Evolutionary conservation across 1,140 invertebrate species (phyloP).

Genomic region (Metaphire vulgaris): DNA sequence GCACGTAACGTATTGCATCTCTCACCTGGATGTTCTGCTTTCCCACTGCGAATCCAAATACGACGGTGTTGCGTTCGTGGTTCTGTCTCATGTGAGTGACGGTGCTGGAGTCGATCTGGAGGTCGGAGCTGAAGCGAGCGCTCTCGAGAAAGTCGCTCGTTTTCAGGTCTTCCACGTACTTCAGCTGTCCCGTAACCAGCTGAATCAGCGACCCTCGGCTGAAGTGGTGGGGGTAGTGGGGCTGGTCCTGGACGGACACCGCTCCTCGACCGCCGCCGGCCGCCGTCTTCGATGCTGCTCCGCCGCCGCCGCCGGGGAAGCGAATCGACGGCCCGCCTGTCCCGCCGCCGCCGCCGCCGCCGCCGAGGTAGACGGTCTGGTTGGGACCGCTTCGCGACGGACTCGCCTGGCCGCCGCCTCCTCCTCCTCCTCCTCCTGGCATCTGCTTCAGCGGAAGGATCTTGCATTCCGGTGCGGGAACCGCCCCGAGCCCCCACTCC

Average conservation of each 20-base stretch:
- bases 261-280: no score
- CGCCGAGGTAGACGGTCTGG: background rate
- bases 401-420: background rate
- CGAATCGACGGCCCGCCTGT: background rate
- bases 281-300: background rate
- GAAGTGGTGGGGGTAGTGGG: slow-evolving; percentile 52
- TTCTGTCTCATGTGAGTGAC: slow-evolving; percentile 52
- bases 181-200: slow-evolving; percentile 65
- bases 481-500: background rate
- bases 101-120: slow-evolving; percentile 55
- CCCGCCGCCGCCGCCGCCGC: no score
- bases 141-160: slow-evolving; percentile 55
- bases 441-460: background rate
- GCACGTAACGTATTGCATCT: no score
- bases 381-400: background rate
- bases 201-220: slow-evolving; percentile 64
- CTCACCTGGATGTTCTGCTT: slow-evolving; percentile 51
- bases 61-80: slow-evolving; percentile 41
- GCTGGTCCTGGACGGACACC: background rate
- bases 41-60: slow-evolving; percentile 53
- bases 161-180: slow-evolving; percentile 66
- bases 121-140: slow-evolving; percentile 51
- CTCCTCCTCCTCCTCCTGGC: no score
- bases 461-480: background rate
- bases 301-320: background rate